Percentiles rank a stretch among this genome's conserved stretches.
Conservation (phyloP, 2,113 vertebrate species). For the Piaya cayana region DNA sequence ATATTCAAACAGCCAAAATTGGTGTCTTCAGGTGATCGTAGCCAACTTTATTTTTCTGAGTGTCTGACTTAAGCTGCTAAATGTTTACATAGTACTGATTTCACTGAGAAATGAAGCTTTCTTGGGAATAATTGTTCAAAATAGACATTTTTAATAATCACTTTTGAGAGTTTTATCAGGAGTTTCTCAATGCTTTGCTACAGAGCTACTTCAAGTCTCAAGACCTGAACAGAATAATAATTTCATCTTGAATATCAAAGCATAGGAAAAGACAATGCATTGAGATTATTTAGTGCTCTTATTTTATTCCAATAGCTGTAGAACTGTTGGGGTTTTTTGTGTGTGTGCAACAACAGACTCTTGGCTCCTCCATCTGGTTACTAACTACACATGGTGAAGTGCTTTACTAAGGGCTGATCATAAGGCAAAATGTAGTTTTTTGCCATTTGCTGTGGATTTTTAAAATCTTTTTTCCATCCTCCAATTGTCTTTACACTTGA, state of each 20-base stretch:
- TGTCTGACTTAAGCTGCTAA: neutral
- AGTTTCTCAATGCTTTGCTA: neutral
- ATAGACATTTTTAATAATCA: neutral
- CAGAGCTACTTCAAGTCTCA: neutral
- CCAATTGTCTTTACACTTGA: neutral
- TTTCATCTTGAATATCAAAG: constrained; percentile 7
- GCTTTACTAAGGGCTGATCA: neutral
- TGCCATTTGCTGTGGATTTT: neutral
- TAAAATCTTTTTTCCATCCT: neutral
- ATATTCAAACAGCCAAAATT: neutral
- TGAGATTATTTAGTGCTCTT: neutral
- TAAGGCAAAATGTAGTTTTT: neutral
- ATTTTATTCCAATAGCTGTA: neutral
- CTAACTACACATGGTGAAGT: neutral
- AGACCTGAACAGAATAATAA: constrained; percentile 24
- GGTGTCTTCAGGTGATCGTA: neutral
- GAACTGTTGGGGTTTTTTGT: accelerated
- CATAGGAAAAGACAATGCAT: neutral
- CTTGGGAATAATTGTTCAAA: neutral
- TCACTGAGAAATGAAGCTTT: neutral
- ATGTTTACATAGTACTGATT: neutral
- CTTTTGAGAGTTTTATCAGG: neutral
- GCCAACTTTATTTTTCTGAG: neutral
- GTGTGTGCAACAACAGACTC: constrained; percentile 31
- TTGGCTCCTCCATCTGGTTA: constrained; percentile 67